Percentiles rank a stretch among this genome's conserved stretches.
These are phyloP conservation scores for Caranx melampygus DNA, from an alignment of 2,113 vertebrate genomes.

Conservation along the genomic window DNA sequence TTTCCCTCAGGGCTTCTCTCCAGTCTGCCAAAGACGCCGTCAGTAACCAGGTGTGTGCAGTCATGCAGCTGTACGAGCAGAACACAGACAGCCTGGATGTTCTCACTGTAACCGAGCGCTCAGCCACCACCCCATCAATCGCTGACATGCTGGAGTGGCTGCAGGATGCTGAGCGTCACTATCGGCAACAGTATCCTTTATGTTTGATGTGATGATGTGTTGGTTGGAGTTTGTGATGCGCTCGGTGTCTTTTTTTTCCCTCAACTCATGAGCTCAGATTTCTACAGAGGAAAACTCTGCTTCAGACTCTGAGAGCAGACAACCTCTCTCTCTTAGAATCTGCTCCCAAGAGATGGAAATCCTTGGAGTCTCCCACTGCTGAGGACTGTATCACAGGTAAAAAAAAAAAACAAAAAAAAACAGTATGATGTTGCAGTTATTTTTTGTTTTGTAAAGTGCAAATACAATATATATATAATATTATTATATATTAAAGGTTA, in stretches of 20 bases:
- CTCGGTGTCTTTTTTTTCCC: not conserved
- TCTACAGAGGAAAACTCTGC: constrained; percentile 84
- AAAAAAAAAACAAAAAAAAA: constrained; percentile 25
- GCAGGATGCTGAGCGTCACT: constrained; percentile 88
- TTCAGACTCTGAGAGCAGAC: constrained; percentile 77
- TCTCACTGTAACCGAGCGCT: constrained; percentile 72
- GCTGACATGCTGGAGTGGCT: constrained; percentile 92
- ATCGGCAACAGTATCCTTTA: constrained; percentile 89
- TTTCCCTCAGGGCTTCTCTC: constrained; percentile 78
- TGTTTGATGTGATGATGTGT: accelerated
- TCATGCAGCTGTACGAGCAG: constrained; percentile 84
- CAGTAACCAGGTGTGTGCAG: constrained; percentile 76
- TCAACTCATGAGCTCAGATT: constrained; percentile 81
- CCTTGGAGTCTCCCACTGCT: constrained; percentile 70
- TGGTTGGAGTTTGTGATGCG: not conserved
- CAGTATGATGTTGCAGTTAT: not conserved
- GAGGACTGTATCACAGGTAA: constrained; percentile 85
- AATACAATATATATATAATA: too few relatives aligned
- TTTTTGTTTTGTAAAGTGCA: too few relatives aligned
- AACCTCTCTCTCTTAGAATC: constrained; percentile 81
- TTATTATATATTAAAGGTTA: too few relatives aligned
- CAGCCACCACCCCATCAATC: constrained; percentile 83
- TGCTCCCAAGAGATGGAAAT: constrained; percentile 85
- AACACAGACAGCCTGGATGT: constrained; percentile 70
- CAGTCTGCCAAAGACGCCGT: constrained; percentile 83